Evolutionary conservation across 2,888 invertebrate genomes (phyloP).

Genomic region (Drosophila prostipennis): DNA sequence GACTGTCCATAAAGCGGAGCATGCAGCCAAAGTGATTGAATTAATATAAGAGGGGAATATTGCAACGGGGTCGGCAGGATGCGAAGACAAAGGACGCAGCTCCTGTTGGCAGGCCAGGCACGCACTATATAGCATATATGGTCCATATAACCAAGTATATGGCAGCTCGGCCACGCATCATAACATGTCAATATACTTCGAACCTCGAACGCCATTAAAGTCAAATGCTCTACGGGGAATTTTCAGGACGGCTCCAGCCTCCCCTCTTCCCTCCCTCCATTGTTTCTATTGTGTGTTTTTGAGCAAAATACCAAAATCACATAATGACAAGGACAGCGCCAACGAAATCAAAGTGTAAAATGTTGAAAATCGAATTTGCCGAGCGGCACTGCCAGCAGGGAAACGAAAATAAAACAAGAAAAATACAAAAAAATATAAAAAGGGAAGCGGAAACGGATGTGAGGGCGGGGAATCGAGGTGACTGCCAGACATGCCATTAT

Average conservation of each 20-base stretch:
- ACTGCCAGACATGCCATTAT: slow-evolving; percentile 67
- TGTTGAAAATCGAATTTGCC: slow-evolving; percentile 77
- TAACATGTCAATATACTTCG: slow-evolving; percentile 79
- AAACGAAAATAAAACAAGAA: slow-evolving; percentile 28
- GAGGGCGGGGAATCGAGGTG: slow-evolving; percentile 31
- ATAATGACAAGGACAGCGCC: slow-evolving; percentile 54
- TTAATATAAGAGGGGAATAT: slow-evolving; percentile 54
- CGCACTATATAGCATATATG: slow-evolving; percentile 53
- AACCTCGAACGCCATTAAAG: slow-evolving; percentile 74
- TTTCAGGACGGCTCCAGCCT: slow-evolving; percentile 45
- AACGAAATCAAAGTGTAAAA: slow-evolving; percentile 63
- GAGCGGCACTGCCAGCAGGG: slow-evolving; percentile 20
- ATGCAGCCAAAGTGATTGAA: slow-evolving; percentile 71
- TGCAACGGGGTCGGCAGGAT: slow-evolving; percentile 17
- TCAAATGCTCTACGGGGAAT: slow-evolving; percentile 76
- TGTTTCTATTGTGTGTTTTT: slow-evolving; percentile 40
- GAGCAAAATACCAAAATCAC: slow-evolving; percentile 54
- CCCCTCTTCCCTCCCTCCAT: slow-evolving; percentile 1
- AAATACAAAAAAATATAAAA: slow-evolving; percentile 20
- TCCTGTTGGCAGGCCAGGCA: slow-evolving; percentile 55
- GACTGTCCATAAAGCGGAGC: slow-evolving; percentile 44
- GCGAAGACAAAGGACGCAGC: slow-evolving; percentile 19
- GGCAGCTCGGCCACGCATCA: slow-evolving; percentile 71
- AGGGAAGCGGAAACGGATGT: slow-evolving; percentile 44
- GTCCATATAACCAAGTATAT: slow-evolving; percentile 37